Evolutionary conservation across 2,888 invertebrate species (phyloP).

Genomic region (Mythimna impura): DNA sequence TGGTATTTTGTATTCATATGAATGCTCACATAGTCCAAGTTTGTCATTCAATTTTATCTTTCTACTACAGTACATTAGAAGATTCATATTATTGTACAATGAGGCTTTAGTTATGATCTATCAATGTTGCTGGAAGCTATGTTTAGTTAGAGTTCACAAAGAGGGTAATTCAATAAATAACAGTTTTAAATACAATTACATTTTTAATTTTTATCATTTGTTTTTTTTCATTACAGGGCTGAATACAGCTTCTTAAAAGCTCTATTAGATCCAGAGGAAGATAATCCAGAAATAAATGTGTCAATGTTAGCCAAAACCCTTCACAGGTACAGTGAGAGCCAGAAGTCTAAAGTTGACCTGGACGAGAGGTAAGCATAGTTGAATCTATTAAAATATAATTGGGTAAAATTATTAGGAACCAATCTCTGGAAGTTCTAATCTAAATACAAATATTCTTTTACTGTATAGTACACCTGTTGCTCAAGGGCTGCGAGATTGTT

Average conservation of each 20-base stretch:
- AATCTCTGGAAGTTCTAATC: no score
- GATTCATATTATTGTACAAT: not conserved
- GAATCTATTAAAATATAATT: no score
- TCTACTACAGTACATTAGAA: not conserved
- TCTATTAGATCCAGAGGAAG: conserved; percentile 83
- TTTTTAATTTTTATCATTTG: not conserved
- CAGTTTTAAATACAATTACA: not conserved
- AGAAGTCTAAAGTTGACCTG: conserved; percentile 82
- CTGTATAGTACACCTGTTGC: no score
- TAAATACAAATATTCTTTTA: no score
- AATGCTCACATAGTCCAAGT: not conserved
- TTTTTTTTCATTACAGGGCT: conserved; percentile 69
- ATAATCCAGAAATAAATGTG: conserved; percentile 83
- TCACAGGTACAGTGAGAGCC: conserved; percentile 82
- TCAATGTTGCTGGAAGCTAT: conserved; percentile 1
- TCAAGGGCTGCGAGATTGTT: no score
- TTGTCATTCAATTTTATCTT: not conserved
- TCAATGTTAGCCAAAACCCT: conserved; percentile 80
- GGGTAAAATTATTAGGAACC: no score
- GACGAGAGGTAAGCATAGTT: conserved; percentile 81
- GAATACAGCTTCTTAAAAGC: conserved; percentile 82
- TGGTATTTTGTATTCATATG: not conserved
- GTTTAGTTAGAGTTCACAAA: not conserved
- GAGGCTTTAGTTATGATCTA: not conserved
- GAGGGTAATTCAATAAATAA: conserved; percentile 20